Evolutionary conservation across 2,113 vertebrate genomes (phyloP).

Genomic region (Condylura cristata): DNA sequence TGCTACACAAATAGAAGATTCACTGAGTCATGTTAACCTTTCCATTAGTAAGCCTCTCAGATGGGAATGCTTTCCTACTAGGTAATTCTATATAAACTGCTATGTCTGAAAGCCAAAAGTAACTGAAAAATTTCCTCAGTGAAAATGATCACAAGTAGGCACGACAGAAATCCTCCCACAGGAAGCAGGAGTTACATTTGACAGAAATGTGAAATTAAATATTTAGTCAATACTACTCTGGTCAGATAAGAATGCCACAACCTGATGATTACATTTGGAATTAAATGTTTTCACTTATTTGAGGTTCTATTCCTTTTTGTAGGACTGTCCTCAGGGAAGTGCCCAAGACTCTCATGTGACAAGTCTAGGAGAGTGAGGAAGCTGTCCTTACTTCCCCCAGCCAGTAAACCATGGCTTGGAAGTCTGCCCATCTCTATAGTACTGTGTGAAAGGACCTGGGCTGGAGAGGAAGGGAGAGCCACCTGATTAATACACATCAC

Average conservation of each 20-base stretch:
- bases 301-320: not conserved
- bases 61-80: not conserved
- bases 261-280: slow-evolving; percentile 20
- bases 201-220: not conserved
- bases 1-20: not conserved
- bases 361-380: not conserved
- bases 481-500: not conserved
- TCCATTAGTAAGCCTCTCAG: not conserved
- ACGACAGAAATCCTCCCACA: not conserved
- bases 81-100: not conserved
- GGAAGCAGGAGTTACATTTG: slow-evolving; percentile 29
- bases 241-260: not conserved
- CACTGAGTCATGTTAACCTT: not conserved
- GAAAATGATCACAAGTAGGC: slow-evolving; percentile 4
- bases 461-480: not conserved
- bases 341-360: not conserved
- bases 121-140: not conserved
- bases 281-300: not conserved
- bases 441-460: not conserved
- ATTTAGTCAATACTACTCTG: not conserved
- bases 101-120: not conserved
- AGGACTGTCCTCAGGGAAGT: not conserved
- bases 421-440: no score
- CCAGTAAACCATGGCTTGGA: not conserved
- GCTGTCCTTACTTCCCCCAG: not conserved